Evolutionary conservation across 2,113 vertebrate species (phyloP), one percentile per base, ranked within the genome.

Genomic region (Polyodon spathula): DNA sequence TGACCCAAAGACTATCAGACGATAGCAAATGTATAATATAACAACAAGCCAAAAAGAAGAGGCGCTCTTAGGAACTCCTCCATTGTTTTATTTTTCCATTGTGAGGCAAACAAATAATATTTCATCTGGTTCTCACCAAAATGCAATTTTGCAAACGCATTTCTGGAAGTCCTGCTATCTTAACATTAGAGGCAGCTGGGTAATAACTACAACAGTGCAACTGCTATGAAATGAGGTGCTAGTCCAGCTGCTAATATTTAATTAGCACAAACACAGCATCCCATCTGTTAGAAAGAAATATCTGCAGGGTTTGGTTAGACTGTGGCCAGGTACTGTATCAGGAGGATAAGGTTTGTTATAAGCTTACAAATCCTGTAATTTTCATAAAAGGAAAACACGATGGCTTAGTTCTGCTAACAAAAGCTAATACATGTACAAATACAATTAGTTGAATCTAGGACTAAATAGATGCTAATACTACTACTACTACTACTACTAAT

Each of bases 211-310:
- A 82, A 81, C 77, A 81, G 75, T 69, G 76, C 14, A 70, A 59
- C 62, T 68, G 73, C 83, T 80, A 78, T 82, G 80, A 82, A 79
- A 82, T 74, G 69, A 78, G 76, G 68, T 70, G 62, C 67, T 42
- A 59, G 61, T 71, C 71, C 84, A 85, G 78, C 80, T 81, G 83
- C 80, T 84, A 82, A 85, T 77, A 73, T 71, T 74, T 78, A 83
- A 80, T 84, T 27, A 80, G 85, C 81, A 76, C 71, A 72, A 66
- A 68, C 77, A 82, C 81, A 84, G 85, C 79, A 84, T 78, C 78
- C 76, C 75, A 75, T 73, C 76, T 73, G 79, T 82, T 67, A 66
- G 62, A n/a, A 48, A 38, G 61, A 5, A 73, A 80, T 81, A 72
- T 79, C 38, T 12, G 42, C 6, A 74, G 78, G 66, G 73, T 70